Evolutionary conservation across 2,797 vertebrate genomes (phyloP), one percentile per base, ranked within the genome.

Genomic region (Sebastes nivosus): DNA sequence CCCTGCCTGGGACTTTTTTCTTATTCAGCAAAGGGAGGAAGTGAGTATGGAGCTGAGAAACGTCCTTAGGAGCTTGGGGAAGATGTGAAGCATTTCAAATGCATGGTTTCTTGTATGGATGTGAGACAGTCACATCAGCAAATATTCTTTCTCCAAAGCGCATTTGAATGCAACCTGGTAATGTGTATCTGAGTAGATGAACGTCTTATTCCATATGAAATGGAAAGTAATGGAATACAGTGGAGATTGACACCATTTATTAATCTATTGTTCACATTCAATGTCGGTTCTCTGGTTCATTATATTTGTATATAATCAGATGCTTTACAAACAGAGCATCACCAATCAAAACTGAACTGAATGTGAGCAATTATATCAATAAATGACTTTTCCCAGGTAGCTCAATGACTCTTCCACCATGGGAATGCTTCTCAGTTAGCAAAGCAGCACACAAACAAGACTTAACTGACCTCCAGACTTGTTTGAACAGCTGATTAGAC

Each of bases 21-120:
- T 89, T 81, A 88, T 64, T 74, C 64, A 78, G n/a, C 85, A 86
- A 90, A 91, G 80, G 86, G 71, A 83, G 79, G 81, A 89, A 81
- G 90, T 93, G 84, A 94, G 93, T 94, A 92, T 72, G 4, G 71
- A 71, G 69, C 30, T 30, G 22, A 60, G 52, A 69, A 20, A 67
- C 30, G 42, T 25, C 5, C 7, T 8, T 6, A 12, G 32, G 24
- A 55, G 20, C 29, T 59, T 42, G 25, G 50, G 60, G 66, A 77
- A 64, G 67, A 72, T 55, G 25, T 42, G 16, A 68, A 75, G 64
- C 82, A 72, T 72, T 78, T 66, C 36, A 91, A 69, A 85, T 82
- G 88, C 88, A 89, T 87, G 87, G 67, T 65, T 79, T 55, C 75
- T 72, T 69, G 13, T 67, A 14, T 60, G 63, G 68, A 67, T 77